These are phyloP conservation scores for Drosophila ambigua DNA, from an alignment of 1,140 invertebrate genomes.

Conservation along the genomic window DNA sequence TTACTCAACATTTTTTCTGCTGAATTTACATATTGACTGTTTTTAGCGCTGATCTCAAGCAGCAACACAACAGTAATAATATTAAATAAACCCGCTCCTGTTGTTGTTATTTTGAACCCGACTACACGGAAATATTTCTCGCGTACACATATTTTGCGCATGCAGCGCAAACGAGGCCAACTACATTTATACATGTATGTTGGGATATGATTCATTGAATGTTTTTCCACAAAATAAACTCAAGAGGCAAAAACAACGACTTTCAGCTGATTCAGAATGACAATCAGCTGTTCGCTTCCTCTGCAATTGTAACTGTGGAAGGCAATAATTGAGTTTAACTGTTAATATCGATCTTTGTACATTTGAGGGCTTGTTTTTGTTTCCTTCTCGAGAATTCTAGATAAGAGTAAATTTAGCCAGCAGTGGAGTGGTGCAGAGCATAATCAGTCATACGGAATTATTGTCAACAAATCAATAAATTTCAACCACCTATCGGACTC, in stretches of 20 bases:
- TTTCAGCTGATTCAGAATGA: slow-evolving; percentile 15
- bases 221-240: slow-evolving; percentile 25
- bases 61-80: slow-evolving; percentile 22
- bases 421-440: not conserved
- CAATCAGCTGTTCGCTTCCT: slow-evolving; percentile 1
- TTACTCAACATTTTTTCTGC: slow-evolving; percentile 31
- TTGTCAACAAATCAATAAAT: slow-evolving; percentile 53
- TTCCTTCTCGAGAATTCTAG: slow-evolving; percentile 12
- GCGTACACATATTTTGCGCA: slow-evolving; percentile 27
- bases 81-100: slow-evolving; percentile 25
- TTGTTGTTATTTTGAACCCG: slow-evolving; percentile 13
- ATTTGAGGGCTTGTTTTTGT: not conserved
- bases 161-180: slow-evolving; percentile 54
- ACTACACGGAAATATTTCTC: slow-evolving; percentile 56
- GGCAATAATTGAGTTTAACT: slow-evolving; percentile 12
- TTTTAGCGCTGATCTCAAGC: slow-evolving; percentile 25
- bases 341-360: slow-evolving; percentile 52
- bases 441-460: not conserved
- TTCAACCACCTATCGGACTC: slow-evolving; percentile 1
- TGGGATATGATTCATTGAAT: slow-evolving; percentile 28
- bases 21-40: slow-evolving; percentile 44
- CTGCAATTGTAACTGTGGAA: slow-evolving; percentile 4
- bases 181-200: slow-evolving; percentile 8
- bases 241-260: not conserved
- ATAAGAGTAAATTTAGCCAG: slow-evolving; percentile 22